phyloP scores from a whole-genome alignment of 2,113 vertebrate species.

The Seriola rivoliana region DNA sequence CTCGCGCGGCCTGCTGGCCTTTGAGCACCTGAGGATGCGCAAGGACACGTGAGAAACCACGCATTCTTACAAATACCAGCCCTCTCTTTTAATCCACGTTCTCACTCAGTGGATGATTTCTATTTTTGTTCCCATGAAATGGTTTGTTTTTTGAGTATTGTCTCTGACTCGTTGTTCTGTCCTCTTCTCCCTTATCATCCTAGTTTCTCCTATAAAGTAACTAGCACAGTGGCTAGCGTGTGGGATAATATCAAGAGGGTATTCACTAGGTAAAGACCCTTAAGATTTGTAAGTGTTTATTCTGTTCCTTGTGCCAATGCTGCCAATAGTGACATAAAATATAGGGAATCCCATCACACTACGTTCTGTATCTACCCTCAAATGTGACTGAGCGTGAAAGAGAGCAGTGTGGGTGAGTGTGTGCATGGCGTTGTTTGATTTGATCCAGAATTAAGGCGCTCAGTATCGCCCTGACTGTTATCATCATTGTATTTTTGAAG shows the following conservation, averaged over 20 bases:
- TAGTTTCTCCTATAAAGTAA: conserved; percentile 97
- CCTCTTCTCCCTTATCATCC: conserved; percentile 85
- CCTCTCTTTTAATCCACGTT: conserved; percentile 58
- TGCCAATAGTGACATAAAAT: conserved; percentile 61
- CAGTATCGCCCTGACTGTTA: not conserved
- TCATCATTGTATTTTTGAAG: conserved; percentile 6
- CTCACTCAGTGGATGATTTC: conserved; percentile 67
- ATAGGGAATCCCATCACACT: conserved; percentile 55
- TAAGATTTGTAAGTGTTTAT: conserved; percentile 81
- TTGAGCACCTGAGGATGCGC: conserved; percentile 91
- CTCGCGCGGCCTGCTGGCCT: conserved; percentile 90
- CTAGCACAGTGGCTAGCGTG: conserved; percentile 94
- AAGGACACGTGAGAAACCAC: conserved; percentile 90
- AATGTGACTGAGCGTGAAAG: conserved; percentile 43
- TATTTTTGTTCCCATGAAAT: conserved; percentile 83
- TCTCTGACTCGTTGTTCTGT: conserved; percentile 88
- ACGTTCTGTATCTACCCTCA: conserved; percentile 38
- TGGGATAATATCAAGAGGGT: conserved; percentile 96
- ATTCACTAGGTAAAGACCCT: conserved; percentile 95
- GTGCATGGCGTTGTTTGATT: conserved; percentile 58
- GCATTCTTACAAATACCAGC: conserved; percentile 54
- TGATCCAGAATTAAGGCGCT: conserved; percentile 1
- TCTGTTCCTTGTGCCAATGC: conserved; percentile 80
- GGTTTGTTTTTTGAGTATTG: conserved; percentile 85
- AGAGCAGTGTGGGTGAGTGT: conserved; percentile 54